These are phyloP conservation scores for Patella depressa DNA, from an alignment of 2,888 invertebrate genomes.

Conservation along the genomic window DNA sequence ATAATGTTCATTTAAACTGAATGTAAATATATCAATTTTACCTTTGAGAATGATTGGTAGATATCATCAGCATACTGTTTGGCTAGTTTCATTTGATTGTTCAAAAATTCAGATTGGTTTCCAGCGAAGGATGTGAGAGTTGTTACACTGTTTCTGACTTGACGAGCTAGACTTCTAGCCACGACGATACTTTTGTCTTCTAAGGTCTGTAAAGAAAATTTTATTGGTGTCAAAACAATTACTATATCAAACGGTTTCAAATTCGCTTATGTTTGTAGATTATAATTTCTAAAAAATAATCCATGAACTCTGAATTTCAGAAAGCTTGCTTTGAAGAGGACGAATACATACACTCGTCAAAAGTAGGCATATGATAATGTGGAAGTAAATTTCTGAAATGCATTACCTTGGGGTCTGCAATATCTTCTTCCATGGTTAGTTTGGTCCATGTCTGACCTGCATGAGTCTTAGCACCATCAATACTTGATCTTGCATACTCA, in stretches of 20 bases:
- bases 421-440: conserved; percentile 41
- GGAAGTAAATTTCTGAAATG: not conserved
- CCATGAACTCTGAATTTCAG: no score
- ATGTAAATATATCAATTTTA: conserved; percentile 24
- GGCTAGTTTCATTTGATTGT: conserved; percentile 46
- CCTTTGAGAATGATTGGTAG: conserved; percentile 49
- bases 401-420: conserved; percentile 29
- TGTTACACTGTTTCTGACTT: conserved; percentile 44
- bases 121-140: conserved; percentile 42
- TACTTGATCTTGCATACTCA: conserved; percentile 59
- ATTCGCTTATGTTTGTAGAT: no score
- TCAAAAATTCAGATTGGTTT: conserved; percentile 44
- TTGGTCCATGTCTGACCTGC: conserved; percentile 50
- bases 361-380: no score
- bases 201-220: conserved; percentile 46
- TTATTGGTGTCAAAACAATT: no score
- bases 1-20: no score
- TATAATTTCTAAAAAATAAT: no score
- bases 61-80: conserved; percentile 49
- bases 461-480: conserved; percentile 44
- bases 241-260: no score
- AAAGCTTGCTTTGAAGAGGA: no score
- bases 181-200: conserved; percentile 56
- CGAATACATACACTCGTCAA: no score
- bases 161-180: conserved; percentile 54